These are phyloP conservation scores for Aplidium turbinatum DNA, from an alignment of 23 tunicate species.

Conservation along the genomic window DNA sequence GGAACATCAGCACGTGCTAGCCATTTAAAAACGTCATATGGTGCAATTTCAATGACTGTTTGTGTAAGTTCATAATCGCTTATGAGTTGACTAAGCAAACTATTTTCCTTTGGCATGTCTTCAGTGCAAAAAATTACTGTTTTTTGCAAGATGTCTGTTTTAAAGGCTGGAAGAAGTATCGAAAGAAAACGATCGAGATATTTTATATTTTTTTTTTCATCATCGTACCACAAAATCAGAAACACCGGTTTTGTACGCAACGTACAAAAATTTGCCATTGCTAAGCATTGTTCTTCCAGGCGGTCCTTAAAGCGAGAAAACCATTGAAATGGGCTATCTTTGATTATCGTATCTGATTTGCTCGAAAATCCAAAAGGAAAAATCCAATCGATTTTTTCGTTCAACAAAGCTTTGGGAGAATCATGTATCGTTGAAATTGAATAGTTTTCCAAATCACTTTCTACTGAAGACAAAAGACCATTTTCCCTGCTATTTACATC, in stretches of 20 bases:
- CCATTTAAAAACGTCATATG: background rate
- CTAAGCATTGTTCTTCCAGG: constrained; percentile 17
- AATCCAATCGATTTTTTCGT: constrained; percentile 25
- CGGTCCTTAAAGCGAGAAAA: background rate
- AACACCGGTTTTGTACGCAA: constrained; percentile 2
- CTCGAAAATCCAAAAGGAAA: constrained; percentile 23
- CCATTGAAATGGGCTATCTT: constrained; percentile 10
- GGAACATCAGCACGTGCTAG: background rate
- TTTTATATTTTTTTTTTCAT: background rate
- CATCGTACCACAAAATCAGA: constrained; percentile 41
- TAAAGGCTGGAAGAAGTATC: constrained; percentile 9
- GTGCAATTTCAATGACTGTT: background rate
- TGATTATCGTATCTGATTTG: background rate
- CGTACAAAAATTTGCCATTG: constrained; percentile 25
- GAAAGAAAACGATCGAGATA: constrained; percentile 10
- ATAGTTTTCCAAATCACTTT: constrained; percentile 3
- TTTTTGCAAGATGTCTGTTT: background rate
- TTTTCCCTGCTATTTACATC: constrained; percentile 34
- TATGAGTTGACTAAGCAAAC: background rate
- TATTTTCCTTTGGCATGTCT: background rate
- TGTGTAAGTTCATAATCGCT: background rate
- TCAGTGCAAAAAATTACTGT: constrained; percentile 15
- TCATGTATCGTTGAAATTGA: background rate
- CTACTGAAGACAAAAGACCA: constrained; percentile 22
- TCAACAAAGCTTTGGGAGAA: constrained; percentile 11